phyloP scores from a whole-genome alignment of 2,113 vertebrate genomes.

The Clarias batrachus region DNA sequence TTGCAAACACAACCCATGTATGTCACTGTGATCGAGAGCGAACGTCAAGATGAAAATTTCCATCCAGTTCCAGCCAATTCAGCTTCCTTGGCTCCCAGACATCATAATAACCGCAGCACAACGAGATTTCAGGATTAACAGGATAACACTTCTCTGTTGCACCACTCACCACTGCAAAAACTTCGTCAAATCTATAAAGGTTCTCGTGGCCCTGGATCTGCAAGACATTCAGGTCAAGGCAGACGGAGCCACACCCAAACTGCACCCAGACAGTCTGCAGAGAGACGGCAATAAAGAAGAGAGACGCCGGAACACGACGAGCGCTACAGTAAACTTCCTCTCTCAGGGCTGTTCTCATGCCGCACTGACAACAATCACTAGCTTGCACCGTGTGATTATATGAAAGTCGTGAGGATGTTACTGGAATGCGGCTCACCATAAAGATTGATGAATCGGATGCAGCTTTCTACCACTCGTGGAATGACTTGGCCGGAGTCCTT shows the following conservation, averaged over 20 bases:
- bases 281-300: slow-evolving; percentile 15
- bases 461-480: slow-evolving; percentile 95
- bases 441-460: slow-evolving; percentile 96
- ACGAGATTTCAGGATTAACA: background rate
- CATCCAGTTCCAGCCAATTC: background rate
- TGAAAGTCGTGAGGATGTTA: background rate
- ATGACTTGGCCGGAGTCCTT: slow-evolving; percentile 96
- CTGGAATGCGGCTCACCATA: slow-evolving; percentile 80
- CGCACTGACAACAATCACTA: slow-evolving; percentile 5
- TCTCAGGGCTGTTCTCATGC: background rate
- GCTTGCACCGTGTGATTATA: background rate
- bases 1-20: background rate
- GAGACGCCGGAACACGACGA: background rate
- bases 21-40: background rate
- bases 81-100: background rate
- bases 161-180: background rate
- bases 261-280: background rate
- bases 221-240: background rate
- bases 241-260: slow-evolving; percentile 18
- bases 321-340: background rate
- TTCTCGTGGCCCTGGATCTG: background rate
- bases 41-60: background rate
- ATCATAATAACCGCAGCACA: background rate
- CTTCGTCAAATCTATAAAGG: background rate
- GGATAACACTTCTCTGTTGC: background rate